Evolutionary conservation across 2,113 vertebrate genomes (phyloP).

Genomic region (Poecile atricapillus): DNA sequence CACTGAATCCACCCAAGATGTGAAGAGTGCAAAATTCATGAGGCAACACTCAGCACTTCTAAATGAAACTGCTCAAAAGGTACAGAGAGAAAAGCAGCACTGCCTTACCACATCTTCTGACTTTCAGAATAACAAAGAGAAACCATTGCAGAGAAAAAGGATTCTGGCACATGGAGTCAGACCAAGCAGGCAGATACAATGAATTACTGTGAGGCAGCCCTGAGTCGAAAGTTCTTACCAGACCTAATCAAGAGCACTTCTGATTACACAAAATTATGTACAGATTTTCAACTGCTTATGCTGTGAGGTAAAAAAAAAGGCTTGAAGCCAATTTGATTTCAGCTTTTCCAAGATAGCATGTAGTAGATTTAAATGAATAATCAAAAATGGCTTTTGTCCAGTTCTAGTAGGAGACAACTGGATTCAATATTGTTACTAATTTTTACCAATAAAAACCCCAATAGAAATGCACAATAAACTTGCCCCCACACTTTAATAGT

Average conservation of each 20-base stretch:
- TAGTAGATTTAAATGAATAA: neutral
- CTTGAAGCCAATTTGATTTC: neutral
- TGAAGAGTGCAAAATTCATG: neutral
- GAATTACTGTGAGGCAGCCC: neutral
- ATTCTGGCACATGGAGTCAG: neutral
- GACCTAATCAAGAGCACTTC: neutral
- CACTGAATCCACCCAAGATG: neutral
- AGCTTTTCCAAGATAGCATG: neutral
- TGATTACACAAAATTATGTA: neutral
- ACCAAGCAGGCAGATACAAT: neutral
- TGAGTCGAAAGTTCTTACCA: neutral
- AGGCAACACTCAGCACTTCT: neutral
- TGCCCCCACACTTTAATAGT: neutral
- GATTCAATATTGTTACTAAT: neutral
- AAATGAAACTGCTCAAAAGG: neutral
- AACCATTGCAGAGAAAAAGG: neutral
- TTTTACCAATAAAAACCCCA: neutral
- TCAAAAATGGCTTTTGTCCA: neutral
- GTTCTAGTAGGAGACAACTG: neutral
- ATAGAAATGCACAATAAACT: neutral
- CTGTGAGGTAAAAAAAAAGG: no score
- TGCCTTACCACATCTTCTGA: neutral
- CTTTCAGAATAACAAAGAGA: neutral
- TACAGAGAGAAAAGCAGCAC: neutral
- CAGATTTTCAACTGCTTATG: neutral